Evolutionary conservation across 2,888 invertebrate genomes (phyloP).

Genomic region (Eulithis testata): DNA sequence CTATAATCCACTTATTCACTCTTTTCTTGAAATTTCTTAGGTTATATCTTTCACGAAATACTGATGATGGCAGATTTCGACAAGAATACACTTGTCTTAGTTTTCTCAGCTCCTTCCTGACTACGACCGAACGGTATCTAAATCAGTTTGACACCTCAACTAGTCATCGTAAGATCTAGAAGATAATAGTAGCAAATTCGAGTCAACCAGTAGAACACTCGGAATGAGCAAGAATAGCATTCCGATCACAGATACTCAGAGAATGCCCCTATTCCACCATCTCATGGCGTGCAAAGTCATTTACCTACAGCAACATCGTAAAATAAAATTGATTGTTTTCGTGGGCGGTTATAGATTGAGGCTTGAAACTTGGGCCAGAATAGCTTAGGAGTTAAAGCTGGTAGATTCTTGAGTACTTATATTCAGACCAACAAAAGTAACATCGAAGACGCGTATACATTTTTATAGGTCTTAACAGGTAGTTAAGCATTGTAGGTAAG

Average conservation of each 20-base stretch:
- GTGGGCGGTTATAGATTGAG: slow-evolving; percentile 77
- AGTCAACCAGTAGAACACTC: slow-evolving; percentile 25
- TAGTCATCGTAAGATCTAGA: background rate
- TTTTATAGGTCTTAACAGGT: no score
- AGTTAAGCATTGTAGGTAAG: no score
- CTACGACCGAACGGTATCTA: background rate
- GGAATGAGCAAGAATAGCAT: slow-evolving; percentile 34
- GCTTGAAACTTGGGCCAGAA: slow-evolving; percentile 15
- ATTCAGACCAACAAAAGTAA: no score
- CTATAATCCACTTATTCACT: no score
- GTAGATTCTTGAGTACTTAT: no score
- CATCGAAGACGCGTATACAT: no score
- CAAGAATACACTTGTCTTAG: no score
- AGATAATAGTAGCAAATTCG: slow-evolving; percentile 23
- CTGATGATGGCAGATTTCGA: no score
- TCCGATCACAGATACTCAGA: slow-evolving; percentile 25
- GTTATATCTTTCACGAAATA: no score
- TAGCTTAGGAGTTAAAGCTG: background rate
- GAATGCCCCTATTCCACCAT: slow-evolving; percentile 31
- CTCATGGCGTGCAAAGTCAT: slow-evolving; percentile 68
- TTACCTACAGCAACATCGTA: slow-evolving; percentile 23
- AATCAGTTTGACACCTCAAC: background rate
- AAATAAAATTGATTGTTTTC: slow-evolving; percentile 1
- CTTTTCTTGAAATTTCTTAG: no score
- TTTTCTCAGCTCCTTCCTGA: no score